Conservation (phyloP, 1,140 invertebrate species). For the Lordiphosa mommai region DNA sequence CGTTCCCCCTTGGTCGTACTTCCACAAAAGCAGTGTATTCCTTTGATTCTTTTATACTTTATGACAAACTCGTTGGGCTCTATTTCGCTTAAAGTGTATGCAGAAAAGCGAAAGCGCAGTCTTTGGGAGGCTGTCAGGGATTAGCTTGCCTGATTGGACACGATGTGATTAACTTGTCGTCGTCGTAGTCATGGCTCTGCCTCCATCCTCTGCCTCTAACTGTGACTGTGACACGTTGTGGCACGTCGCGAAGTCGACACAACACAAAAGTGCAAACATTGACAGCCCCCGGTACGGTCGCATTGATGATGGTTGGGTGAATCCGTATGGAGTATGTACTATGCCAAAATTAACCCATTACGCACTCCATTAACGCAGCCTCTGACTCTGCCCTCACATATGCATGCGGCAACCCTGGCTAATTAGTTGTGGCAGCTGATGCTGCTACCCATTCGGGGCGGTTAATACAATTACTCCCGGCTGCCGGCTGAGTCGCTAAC, state of each 20-base stretch:
- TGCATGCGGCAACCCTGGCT: constrained; percentile 53
- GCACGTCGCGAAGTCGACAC: constrained; percentile 14
- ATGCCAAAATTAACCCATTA: constrained; percentile 70
- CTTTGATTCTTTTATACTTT: no score
- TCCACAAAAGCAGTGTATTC: no score
- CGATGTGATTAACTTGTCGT: constrained; percentile 73
- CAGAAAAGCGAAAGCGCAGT: constrained; percentile 12
- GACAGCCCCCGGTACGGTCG: constrained; percentile 4
- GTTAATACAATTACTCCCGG: constrained; percentile 39
- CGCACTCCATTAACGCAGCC: constrained; percentile 66
- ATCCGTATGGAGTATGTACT: neutral
- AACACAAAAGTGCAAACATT: constrained; percentile 52
- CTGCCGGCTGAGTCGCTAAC: constrained; percentile 35
- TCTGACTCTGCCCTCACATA: constrained; percentile 30
- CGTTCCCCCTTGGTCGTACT: no score
- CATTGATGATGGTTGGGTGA: neutral
- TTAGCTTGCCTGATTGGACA: constrained; percentile 71
- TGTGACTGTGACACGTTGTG: constrained; percentile 40
- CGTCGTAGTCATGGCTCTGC: constrained; percentile 22
- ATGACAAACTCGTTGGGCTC: no score
- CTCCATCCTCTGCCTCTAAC: neutral
- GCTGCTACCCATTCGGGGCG: constrained; percentile 19
- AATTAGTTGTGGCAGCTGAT: constrained; percentile 72
- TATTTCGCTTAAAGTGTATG: neutral
- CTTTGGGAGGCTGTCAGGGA: constrained; percentile 44